These are phyloP conservation scores for Scaptomyza montana DNA, from an alignment of 1,140 invertebrate genomes.

Conservation along the genomic window DNA sequence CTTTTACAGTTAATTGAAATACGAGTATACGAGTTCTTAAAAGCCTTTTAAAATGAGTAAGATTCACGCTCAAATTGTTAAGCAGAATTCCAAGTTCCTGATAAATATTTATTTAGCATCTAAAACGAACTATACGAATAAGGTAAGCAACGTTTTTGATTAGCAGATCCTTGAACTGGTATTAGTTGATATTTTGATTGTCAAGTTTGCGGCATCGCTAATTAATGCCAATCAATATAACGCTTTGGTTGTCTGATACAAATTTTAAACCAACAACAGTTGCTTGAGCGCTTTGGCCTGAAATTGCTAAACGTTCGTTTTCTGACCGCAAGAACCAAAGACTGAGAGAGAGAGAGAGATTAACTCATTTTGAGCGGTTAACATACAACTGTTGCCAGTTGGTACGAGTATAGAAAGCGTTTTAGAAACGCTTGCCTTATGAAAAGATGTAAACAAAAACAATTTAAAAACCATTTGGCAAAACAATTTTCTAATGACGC, in stretches of 20 bases:
- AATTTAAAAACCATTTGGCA: constrained; percentile 82
- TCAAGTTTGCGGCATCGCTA: constrained; percentile 34
- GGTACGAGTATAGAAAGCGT: constrained; percentile 60
- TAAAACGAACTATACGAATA: constrained; percentile 31
- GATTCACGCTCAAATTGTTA: constrained; percentile 13
- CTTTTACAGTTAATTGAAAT: constrained; percentile 80
- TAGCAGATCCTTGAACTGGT: constrained; percentile 78
- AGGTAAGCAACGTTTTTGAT: constrained; percentile 50
- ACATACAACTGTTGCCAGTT: constrained; percentile 65
- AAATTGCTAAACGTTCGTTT: constrained; percentile 54
- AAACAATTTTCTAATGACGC: constrained; percentile 81
- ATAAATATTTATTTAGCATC: constrained; percentile 53
- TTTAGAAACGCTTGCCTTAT: constrained; percentile 52
- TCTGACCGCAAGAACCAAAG: constrained; percentile 46
- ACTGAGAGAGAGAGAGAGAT: constrained; percentile 32
- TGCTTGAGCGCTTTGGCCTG: constrained; percentile 58
- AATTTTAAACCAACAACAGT: constrained; percentile 47
- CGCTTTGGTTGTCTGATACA: constrained; percentile 10
- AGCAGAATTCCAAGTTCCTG: constrained; percentile 21
- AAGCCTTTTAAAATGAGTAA: constrained; percentile 57
- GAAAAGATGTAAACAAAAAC: constrained; percentile 65
- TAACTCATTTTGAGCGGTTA: constrained; percentile 61
- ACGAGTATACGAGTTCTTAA: constrained; percentile 29
- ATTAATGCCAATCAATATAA: constrained; percentile 69
- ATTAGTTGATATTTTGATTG: constrained; percentile 71